These are phyloP conservation scores for Limenitis camilla DNA, from an alignment of 2,888 invertebrate genomes.

Conservation along the genomic window DNA sequence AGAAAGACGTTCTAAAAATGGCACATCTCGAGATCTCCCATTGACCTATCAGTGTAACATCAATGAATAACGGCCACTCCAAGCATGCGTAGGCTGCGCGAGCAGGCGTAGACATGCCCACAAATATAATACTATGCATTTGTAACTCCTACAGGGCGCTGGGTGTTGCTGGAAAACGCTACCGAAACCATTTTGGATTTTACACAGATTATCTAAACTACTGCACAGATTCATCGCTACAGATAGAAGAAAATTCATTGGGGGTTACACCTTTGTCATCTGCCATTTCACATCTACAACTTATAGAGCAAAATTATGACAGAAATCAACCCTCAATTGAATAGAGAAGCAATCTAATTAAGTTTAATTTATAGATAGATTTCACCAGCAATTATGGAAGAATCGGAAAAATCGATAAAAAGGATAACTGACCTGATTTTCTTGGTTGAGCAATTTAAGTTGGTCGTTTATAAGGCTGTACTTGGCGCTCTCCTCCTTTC, in stretches of 20 bases:
- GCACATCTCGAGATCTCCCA: slow-evolving; percentile 27
- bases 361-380: neutral
- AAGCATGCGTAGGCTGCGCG: slow-evolving; percentile 45
- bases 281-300: neutral
- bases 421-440: slow-evolving; percentile 88
- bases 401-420: slow-evolving; percentile 8
- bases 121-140: slow-evolving; percentile 20
- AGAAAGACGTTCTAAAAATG: slow-evolving; percentile 20
- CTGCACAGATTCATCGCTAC: neutral
- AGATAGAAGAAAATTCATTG: neutral
- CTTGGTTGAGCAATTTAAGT: slow-evolving; percentile 94
- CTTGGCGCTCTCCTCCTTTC: slow-evolving; percentile 98
- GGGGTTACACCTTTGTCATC: neutral
- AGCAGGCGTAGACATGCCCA: slow-evolving; percentile 25
- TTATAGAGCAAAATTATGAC: neutral
- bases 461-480: slow-evolving; percentile 97
- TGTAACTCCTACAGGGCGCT: slow-evolving; percentile 9
- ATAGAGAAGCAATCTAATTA: neutral
- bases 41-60: slow-evolving; percentile 32
- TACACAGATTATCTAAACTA: neutral
- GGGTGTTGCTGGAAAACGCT: neutral
- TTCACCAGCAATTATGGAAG: neutral
- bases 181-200: too few species aligned
- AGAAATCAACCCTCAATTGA: neutral
- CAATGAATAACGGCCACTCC: slow-evolving; percentile 33